A percentile compares a stretch with the other conserved stretches of the same genome.
These are phyloP conservation scores for Agriopis aurantiaria DNA, from an alignment of 2,888 invertebrate genomes.

Conservation along the genomic window DNA sequence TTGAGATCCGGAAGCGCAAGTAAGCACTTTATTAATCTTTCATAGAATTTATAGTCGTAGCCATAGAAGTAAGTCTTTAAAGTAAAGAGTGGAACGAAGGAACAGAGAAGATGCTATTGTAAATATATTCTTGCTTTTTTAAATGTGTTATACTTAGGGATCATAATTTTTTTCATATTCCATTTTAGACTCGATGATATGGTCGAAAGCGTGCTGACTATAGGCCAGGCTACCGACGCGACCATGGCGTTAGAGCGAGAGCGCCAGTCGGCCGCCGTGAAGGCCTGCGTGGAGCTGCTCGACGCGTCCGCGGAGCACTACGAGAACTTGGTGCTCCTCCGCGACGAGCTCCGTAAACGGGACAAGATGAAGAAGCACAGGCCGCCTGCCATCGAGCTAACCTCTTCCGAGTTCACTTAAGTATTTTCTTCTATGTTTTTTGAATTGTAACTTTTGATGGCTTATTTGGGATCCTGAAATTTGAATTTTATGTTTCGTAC, in stretches of 20 bases:
- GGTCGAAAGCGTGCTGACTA: constrained; percentile 70
- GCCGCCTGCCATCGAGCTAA: constrained; percentile 70
- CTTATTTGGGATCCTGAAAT: not conserved
- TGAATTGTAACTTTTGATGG: not conserved
- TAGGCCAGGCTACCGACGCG: constrained; percentile 67
- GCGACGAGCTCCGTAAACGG: constrained; percentile 67
- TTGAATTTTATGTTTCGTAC: not conserved
- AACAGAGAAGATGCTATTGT: not conserved
- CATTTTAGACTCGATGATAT: constrained; percentile 72
- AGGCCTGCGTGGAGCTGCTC: constrained; percentile 68
- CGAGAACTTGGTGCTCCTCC: constrained; percentile 71
- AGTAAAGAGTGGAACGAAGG: too few relatives aligned
- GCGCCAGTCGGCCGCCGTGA: constrained; percentile 66
- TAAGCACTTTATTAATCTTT: constrained; percentile 50
- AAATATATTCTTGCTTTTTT: not conserved
- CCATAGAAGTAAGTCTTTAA: too few relatives aligned
- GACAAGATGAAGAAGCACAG: constrained; percentile 54
- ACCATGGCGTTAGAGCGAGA: constrained; percentile 66
- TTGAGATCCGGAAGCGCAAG: constrained; percentile 77
- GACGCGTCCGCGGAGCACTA: constrained; percentile 76
- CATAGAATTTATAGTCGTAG: not conserved
- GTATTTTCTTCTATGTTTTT: not conserved
- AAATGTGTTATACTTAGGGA: not conserved
- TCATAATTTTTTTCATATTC: not conserved
- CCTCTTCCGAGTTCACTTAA: constrained; percentile 48